These are phyloP conservation scores for Caranx melampygus DNA, from an alignment of 2,113 vertebrate species.

Conservation along the genomic window DNA sequence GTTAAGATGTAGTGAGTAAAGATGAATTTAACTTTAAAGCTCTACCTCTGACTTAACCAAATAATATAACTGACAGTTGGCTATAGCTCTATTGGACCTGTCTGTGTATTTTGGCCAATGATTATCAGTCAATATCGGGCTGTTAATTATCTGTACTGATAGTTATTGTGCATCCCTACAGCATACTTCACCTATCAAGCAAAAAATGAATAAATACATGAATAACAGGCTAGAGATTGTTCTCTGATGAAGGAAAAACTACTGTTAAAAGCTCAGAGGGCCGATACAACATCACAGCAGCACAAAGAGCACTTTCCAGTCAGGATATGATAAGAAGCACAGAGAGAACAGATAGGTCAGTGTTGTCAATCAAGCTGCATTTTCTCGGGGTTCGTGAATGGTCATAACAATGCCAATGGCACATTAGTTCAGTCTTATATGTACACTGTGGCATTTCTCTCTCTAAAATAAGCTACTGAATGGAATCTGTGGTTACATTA, in stretches of 20 bases:
- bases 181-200: not conserved
- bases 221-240: not conserved
- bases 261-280: not conserved
- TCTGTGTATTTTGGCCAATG: too few species aligned
- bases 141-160: too few species aligned
- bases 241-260: constrained; percentile 19
- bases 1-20: too few species aligned
- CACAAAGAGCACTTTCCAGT: constrained; percentile 11
- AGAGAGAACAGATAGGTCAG: not conserved
- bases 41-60: too few species aligned
- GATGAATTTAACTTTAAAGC: too few species aligned
- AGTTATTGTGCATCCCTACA: too few species aligned
- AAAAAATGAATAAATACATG: not conserved
- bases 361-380: not conserved
- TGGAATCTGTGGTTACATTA: not conserved
- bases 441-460: not conserved
- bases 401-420: not conserved
- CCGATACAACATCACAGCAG: not conserved
- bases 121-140: too few species aligned
- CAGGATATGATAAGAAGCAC: not conserved
- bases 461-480: not conserved
- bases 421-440: too few species aligned
- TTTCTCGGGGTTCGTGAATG: not conserved
- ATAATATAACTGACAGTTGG: too few species aligned
- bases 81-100: too few species aligned